Evolutionary conservation across 64 coral and sea anemone species (phyloP), one percentile per base, ranked within the genome.

Genomic region (Exaiptasia diaphana): DNA sequence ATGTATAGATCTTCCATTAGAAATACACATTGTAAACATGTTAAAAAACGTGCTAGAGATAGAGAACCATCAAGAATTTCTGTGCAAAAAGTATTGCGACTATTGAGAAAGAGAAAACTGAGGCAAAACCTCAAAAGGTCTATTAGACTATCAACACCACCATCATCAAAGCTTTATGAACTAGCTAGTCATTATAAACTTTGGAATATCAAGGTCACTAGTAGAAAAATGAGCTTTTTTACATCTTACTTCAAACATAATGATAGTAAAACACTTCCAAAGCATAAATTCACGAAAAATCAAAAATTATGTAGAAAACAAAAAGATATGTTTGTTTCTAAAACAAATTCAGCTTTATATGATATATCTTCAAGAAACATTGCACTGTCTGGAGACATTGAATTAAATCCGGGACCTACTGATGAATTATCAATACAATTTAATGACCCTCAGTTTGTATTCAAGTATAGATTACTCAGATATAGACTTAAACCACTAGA

Each of bases 401-500:
- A 83, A 58, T 78, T 83, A 54, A 83, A 83, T 49, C 72, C 88
- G 56, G 88, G 85, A 11, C 75, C 85, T 44, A 40, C 77, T 64
- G 68, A 23, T 62, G 70, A 83, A 38, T 5, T 4, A 69, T 50
- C 12, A 24, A 60, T 67, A 50, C 13, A 28, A 22, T 71, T 83
- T 30, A 71, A 41, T 67, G 39, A 69, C 20, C 50, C 77, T 38
- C 39, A 78, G 78, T 91, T 41, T 79, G 56, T 78, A 79, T 77
- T 91, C 53, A 85, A 71, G 36, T 72, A 79, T 50, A 79, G 89
- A 73, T 61, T 85, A 83, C 74, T 63, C 48, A 68, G 50, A 44
- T 78, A 72, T 85, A 60, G 40, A 50, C 43, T 85, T 71, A 91
- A 75, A 40, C 76, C 81, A 85, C 77, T 85, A 44, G 80, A 91